Conservation (phyloP, 2,113 vertebrate genomes). For the Hemicordylus capensis region DNA sequence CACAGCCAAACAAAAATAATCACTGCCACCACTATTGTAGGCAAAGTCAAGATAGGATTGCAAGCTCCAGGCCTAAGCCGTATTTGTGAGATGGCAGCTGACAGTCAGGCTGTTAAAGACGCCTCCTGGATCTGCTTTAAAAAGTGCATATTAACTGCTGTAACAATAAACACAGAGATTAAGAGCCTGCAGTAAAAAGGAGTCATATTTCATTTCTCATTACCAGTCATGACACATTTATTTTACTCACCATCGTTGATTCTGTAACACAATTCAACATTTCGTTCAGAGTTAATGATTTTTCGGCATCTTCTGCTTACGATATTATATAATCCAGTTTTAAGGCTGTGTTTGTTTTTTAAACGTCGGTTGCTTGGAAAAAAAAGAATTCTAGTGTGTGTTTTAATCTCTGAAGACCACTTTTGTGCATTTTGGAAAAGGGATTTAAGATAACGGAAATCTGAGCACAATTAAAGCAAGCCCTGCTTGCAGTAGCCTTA, state of each 20-base stretch:
- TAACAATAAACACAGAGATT: constrained; percentile 71
- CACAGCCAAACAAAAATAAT: constrained; percentile 72
- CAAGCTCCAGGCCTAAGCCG: constrained; percentile 54
- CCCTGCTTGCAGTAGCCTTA: background rate
- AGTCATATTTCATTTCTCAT: constrained; percentile 60
- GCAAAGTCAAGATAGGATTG: constrained; percentile 59
- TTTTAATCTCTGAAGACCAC: constrained; percentile 1
- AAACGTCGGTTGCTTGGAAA: constrained; percentile 7
- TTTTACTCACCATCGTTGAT: constrained; percentile 55
- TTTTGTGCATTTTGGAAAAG: background rate
- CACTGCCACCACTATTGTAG: constrained; percentile 65
- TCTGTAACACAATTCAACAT: constrained; percentile 55
- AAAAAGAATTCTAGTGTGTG: constrained; percentile 20
- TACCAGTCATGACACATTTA: constrained; percentile 33
- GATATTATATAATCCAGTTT: constrained; percentile 10
- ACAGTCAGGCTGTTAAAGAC: constrained; percentile 57
- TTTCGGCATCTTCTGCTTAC: constrained; percentile 57
- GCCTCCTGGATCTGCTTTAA: constrained; percentile 67
- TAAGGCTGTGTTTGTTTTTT: constrained; percentile 44
- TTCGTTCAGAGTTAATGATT: constrained; percentile 61
- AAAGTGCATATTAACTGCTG: constrained; percentile 63
- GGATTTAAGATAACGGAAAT: background rate
- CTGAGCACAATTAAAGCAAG: background rate
- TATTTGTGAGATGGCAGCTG: constrained; percentile 52
- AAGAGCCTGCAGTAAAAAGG: constrained; percentile 63